Percentiles rank a stretch among this genome's conserved stretches.
Conservation (phyloP, 2,113 vertebrate species). For the Eulacestoma nigropectus region DNA sequence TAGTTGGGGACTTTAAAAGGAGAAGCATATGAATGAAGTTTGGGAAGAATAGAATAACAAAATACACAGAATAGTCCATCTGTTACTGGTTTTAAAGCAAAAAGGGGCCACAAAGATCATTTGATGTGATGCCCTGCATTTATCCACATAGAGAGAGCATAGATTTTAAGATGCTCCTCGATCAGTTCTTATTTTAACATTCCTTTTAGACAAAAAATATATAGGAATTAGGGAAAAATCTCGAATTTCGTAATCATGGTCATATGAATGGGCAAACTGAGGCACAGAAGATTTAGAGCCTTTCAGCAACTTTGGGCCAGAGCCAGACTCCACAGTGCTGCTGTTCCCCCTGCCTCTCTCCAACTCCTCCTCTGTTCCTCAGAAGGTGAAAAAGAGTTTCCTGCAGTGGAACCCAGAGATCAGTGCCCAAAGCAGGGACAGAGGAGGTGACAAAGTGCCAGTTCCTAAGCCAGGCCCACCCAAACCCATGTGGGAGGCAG, state of each 20-base stretch:
- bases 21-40: neutral
- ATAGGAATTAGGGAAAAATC: neutral
- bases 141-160: rapidly evolving
- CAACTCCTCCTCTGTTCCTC: neutral
- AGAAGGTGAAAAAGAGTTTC: neutral
- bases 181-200: neutral
- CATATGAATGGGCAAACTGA: neutral
- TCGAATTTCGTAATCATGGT: neutral
- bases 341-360: rapidly evolving
- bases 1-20: rapidly evolving
- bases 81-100: neutral
- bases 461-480: neutral
- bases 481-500: neutral
- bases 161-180: neutral
- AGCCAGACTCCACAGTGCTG: neutral
- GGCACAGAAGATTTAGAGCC: neutral
- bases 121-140: neutral
- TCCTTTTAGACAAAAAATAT: neutral
- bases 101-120: neutral
- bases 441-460: neutral
- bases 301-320: neutral
- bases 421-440: neutral
- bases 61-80: neutral
- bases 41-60: neutral
- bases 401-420: neutral